phyloP scores from a whole-genome alignment of 2,888 invertebrate species.

The Tridacna gigas region DNA sequence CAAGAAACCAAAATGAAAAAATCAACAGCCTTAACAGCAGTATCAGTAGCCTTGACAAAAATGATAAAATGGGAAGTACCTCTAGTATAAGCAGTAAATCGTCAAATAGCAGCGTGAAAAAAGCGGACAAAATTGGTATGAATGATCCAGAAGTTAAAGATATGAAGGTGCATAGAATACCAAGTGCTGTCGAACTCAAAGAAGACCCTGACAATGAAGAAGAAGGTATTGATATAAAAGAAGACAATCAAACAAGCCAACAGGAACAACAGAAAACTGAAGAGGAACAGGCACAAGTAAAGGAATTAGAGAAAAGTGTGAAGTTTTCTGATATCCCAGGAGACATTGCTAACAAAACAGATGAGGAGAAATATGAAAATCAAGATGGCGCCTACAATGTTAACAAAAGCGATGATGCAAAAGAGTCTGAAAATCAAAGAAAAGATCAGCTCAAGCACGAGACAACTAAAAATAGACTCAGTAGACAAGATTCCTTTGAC shows the following conservation, averaged over 20 bases:
- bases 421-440: constrained; percentile 10
- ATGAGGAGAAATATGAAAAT: constrained; percentile 10
- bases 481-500: constrained; percentile 59
- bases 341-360: constrained; percentile 8
- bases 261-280: constrained; percentile 16
- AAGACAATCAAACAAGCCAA: constrained; percentile 10
- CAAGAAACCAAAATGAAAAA: constrained; percentile 17
- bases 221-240: not conserved
- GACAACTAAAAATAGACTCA: constrained; percentile 17
- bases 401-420: not conserved
- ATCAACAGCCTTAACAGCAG: constrained; percentile 12
- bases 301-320: constrained; percentile 19
- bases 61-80: constrained; percentile 40
- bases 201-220: constrained; percentile 19
- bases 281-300: not conserved
- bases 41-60: constrained; percentile 15
- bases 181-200: constrained; percentile 34
- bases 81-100: constrained; percentile 37
- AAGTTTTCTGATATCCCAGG: constrained; percentile 7
- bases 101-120: constrained; percentile 2
- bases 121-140: constrained; percentile 7
- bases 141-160: constrained; percentile 26
- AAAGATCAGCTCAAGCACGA: constrained; percentile 24
- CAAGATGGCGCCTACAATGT: not conserved
- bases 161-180: constrained; percentile 44